Percentiles rank a stretch among this genome's conserved stretches.
phyloP scores from a whole-genome alignment of 2,888 invertebrate genomes.

The Drepanosiphum platanoidis region DNA sequence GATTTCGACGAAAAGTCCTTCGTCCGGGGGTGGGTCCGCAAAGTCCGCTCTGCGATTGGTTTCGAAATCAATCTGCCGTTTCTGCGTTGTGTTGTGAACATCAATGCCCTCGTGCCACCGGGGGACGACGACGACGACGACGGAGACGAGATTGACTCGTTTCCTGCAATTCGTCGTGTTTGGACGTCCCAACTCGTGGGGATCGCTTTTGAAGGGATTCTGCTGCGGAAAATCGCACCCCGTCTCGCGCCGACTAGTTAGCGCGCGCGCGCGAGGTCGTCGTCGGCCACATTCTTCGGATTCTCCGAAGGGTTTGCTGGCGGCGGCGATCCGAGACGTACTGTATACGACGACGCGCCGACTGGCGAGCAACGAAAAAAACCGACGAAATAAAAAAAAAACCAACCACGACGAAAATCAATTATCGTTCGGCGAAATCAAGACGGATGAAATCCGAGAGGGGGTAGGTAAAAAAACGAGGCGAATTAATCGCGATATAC shows the following conservation, averaged over 20 bases:
- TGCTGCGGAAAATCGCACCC: not conserved
- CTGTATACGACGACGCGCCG: not conserved
- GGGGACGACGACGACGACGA: too few relatives aligned
- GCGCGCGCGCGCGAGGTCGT: not conserved
- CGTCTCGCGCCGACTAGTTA: not conserved
- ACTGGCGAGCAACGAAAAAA: too few relatives aligned
- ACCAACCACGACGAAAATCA: too few relatives aligned
- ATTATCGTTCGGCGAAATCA: not conserved
- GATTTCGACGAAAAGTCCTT: too few relatives aligned
- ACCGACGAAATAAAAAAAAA: not conserved
- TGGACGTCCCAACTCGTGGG: not conserved
- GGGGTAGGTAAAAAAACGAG: not conserved
- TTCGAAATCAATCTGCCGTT: too few relatives aligned
- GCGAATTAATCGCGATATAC: not conserved
- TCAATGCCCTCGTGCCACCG: not conserved
- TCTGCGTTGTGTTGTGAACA: not conserved
- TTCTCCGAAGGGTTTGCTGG: not conserved
- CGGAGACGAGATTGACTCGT: constrained; percentile 25
- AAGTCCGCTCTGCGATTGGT: too few relatives aligned
- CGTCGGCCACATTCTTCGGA: constrained; percentile 35
- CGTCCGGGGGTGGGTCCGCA: too few relatives aligned
- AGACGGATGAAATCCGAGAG: not conserved
- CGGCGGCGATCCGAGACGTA: not conserved
- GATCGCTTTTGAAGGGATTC: constrained; percentile 1
- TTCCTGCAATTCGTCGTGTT: constrained; percentile 14